Evolutionary conservation across 2,888 invertebrate species (phyloP), one percentile per base, ranked within the genome.

Genomic region (Petrolisthes cinctipes): DNA sequence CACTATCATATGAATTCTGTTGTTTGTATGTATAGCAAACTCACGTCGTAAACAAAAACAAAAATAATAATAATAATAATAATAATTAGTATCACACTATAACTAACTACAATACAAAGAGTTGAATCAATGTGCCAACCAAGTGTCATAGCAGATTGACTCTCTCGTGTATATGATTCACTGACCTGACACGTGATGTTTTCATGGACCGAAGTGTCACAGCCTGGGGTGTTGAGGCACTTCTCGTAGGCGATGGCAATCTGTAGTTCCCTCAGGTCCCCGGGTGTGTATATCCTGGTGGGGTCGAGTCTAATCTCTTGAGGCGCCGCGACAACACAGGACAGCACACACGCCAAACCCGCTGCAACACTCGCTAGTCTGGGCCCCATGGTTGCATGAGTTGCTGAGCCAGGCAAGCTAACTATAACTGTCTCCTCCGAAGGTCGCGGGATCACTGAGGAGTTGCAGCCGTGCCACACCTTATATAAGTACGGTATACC

Each of bases 151-250:
- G 1, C 37, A 37, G 37, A 37, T 37, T 37, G 2, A 37, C 37
- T 37, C 37, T 37, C 37, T 37, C 37, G 37, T 37, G 37, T 37
- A 37, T 37, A 37, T 37, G 37, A 37, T 37, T 37, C 37, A 37
- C 37, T 37, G 37, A 37, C 37, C 78, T 82, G 53, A 51, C 86
- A 61, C 80, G 7, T 17, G 4, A 7, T n/a, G 14, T 57, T 66
- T 9, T 5, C 37, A 37, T 2, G 37, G 37, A 37, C 37, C 2
- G 37, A 37, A 17, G 57, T 23, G 56, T 82, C n/a, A 56, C 82
- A 82, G 20, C 20, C 66, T 2, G 86, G 86, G 11, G 54, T 61
- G 51, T 17, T 73, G 1, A 73, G n/a, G 82, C 86, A 86, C 20
- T 57, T 61, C 53, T 75, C 51, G 11, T 57, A 9, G 4, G 75